Base-by-base conservation (phyloP, 2,113 vertebrate species). In the Limanda limanda region DNA sequence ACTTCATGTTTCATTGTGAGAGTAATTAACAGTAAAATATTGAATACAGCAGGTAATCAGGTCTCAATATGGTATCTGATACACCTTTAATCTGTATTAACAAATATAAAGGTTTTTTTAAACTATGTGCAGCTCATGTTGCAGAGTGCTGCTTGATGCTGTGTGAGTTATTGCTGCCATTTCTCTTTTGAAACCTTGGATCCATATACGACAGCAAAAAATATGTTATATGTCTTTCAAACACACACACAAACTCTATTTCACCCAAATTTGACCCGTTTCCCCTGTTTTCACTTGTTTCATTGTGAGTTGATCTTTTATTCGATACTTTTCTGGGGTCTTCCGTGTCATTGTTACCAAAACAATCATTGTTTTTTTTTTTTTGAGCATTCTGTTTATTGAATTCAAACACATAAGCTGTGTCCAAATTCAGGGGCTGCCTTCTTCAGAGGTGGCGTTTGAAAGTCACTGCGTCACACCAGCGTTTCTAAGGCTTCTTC, bases 71-170 rank as follows among this genome's bases (percentile, higher is more conserved):
- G 5, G 18, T 15, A 3, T 51, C 27, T n/a, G 5, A 7, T 7
- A 35, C 2, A 10, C n/a, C 40, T 31, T 42, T 58, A 47, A 40
- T 15, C 42, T 11, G 37, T 13, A 12, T 48, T 68, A 0, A 35
- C 15, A 68, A 58, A 71, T 25, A 71, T 10, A 13, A 24, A 35
- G n/a, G 23, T 67, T 58, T 58, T 68, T 80, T 71, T 59, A 63
- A 68, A 72, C 40, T 62, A 8, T 27, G 17, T 18, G 63, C 4
- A 25, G 8, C 12, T 45, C 45, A n/a, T 37, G 59, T 57, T 27
- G 11, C 15, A 20, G 18, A 13, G 13, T 45, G 42, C 45, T 48
- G 45, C 5, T 48, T 48, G 4, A 17, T 18, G 23, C 51, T 52
- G 24, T 27, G 62, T 68, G 62, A 70, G 12, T 24, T 62, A 45